Evolutionary conservation across 35 echinoderm and acorn worm genomes (phyloP).

Genomic region (Hemicentrotus pulcherrimus): DNA sequence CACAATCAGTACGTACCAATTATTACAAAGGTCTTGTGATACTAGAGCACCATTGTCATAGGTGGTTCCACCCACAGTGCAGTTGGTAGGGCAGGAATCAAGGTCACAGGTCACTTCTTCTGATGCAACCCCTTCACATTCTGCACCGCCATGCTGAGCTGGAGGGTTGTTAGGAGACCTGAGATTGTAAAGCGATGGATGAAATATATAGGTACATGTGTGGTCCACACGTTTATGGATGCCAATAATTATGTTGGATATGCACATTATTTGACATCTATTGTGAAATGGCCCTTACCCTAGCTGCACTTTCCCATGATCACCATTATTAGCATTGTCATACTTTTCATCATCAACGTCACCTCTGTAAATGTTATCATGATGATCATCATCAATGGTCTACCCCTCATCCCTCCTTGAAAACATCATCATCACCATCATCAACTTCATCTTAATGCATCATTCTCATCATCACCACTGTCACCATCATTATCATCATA

Average conservation of each 20-base stretch:
- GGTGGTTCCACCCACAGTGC: slow-evolving; percentile 42
- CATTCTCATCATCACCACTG: slow-evolving; percentile 13
- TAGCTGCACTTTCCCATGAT: neutral
- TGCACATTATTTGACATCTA: too few relatives aligned
- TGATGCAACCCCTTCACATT: slow-evolving; percentile 69
- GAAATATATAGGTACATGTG: neutral
- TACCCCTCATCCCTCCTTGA: neutral
- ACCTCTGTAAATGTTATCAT: neutral
- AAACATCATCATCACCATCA: slow-evolving; percentile 7
- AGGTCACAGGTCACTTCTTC: slow-evolving; percentile 66
- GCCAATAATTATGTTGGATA: too few relatives aligned
- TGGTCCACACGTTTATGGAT: too few relatives aligned
- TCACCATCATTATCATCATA: neutral
- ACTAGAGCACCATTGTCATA: slow-evolving; percentile 42
- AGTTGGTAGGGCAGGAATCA: slow-evolving; percentile 61
- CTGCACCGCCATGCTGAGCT: slow-evolving; percentile 73
- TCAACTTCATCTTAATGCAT: neutral
- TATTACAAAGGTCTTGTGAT: slow-evolving; percentile 42
- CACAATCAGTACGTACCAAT: slow-evolving; percentile 28
- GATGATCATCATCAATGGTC: neutral
- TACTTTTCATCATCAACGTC: neutral
- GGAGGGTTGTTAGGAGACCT: slow-evolving; percentile 88
- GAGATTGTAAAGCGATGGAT: neutral
- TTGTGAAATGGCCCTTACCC: neutral
- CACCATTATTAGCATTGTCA: neutral